phyloP scores from a whole-genome alignment of 2,113 vertebrate genomes.

The Dromaius novaehollandiae region DNA sequence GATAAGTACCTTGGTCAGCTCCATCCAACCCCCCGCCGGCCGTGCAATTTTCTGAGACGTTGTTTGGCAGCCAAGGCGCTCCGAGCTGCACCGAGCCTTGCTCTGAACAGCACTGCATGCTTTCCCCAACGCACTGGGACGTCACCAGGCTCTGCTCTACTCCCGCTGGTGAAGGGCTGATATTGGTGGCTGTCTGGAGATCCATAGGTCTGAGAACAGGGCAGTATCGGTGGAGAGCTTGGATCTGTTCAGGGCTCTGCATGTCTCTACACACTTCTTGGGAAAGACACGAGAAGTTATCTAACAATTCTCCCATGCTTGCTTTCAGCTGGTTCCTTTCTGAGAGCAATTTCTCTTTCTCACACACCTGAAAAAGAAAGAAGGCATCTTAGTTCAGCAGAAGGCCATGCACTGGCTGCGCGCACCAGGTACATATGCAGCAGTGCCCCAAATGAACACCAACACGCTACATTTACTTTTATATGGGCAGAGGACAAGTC shows the following conservation, averaged over 20 bases:
- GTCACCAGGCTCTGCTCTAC: conserved; percentile 84
- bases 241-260: conserved; percentile 96
- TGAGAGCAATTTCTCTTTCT: conserved; percentile 96
- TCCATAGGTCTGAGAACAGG: conserved; percentile 89
- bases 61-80: conserved; percentile 76
- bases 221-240: conserved; percentile 95
- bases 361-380: conserved; percentile 86
- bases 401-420: background rate
- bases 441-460: background rate
- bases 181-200: conserved; percentile 77
- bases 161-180: conserved; percentile 81
- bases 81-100: conserved; percentile 75
- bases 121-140: conserved; percentile 81
- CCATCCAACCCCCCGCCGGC: conserved; percentile 72
- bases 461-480: background rate
- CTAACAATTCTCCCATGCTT: conserved; percentile 96
- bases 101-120: conserved; percentile 82
- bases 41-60: conserved; percentile 78
- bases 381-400: background rate
- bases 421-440: fast-evolving
- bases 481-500: background rate
- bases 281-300: conserved; percentile 99
- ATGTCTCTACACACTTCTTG: conserved; percentile 97
- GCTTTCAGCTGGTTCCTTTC: conserved; percentile 98
- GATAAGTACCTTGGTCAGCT: conserved; percentile 79